A percentile compares a stretch with the other conserved stretches of the same genome.
Evolutionary conservation across 2,797 vertebrate species (phyloP).

Genomic region (Eospalax fontanierii): DNA sequence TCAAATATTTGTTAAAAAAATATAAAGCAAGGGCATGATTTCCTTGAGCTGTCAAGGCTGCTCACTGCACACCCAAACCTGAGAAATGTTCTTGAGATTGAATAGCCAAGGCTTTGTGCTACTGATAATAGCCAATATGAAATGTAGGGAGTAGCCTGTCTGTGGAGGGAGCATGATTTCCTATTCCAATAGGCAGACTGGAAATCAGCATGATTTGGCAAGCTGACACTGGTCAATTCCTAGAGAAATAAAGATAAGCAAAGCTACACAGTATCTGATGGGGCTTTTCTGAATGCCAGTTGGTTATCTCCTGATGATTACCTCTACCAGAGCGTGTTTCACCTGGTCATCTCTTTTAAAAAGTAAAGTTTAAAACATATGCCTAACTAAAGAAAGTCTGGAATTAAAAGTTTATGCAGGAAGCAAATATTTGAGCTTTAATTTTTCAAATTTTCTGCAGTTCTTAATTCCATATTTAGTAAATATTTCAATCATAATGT

Average conservation of each 20-base stretch:
- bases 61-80: background rate
- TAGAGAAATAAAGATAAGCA: background rate
- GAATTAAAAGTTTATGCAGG: constrained; percentile 22
- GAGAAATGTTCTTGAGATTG: background rate
- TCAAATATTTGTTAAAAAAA: background rate
- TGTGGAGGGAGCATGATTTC: background rate
- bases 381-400: background rate
- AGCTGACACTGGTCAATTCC: background rate
- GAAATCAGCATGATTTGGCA: background rate
- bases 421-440: background rate
- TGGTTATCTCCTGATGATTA: background rate
- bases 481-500: background rate
- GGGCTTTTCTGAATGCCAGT: no score
- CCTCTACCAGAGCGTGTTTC: background rate
- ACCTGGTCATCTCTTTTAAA: background rate
- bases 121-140: background rate
- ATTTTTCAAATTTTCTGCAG: background rate
- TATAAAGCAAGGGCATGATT: background rate
- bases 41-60: background rate
- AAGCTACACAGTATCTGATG: accelerated
- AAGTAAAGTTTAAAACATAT: background rate
- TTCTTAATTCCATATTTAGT: constrained; percentile 14
- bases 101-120: background rate
- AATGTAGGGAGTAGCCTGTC: no score
- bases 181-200: accelerated